Evolutionary conservation across 92 coral and sea anemone genomes (phyloP).

Genomic region (Epizoanthus illoricatus): DNA sequence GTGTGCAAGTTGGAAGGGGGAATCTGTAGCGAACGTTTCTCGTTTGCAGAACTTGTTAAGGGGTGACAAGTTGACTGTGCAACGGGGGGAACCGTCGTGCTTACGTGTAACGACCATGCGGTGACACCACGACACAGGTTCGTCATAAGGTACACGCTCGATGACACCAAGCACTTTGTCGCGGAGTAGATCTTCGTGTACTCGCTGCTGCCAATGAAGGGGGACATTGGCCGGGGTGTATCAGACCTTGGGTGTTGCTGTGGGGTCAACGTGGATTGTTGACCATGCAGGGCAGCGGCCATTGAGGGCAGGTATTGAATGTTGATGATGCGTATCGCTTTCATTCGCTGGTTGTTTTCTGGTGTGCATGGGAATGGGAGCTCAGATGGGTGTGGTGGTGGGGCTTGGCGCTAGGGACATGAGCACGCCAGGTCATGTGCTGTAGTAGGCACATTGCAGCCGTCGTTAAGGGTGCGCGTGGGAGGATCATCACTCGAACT

Average conservation of each 20-base stretch:
- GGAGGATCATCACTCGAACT: background rate
- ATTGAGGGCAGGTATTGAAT: slow-evolving; percentile 34
- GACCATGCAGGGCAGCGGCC: slow-evolving; percentile 42
- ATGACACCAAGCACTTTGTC: slow-evolving; percentile 55
- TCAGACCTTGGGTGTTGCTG: slow-evolving; percentile 59
- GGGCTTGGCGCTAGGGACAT: slow-evolving; percentile 51
- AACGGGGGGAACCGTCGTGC: too few species aligned
- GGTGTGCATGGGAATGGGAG: slow-evolving; percentile 60
- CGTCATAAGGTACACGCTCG: slow-evolving; percentile 39
- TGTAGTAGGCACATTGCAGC: too few species aligned
- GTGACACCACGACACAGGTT: slow-evolving; percentile 31
- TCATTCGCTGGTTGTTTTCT: slow-evolving; percentile 52
- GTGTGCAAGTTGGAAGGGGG: slow-evolving; percentile 63
- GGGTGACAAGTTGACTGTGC: slow-evolving; percentile 22
- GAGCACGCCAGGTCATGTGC: slow-evolving; percentile 31
- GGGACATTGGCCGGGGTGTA: slow-evolving; percentile 59
- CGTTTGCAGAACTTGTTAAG: too few species aligned
- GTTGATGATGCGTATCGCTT: slow-evolving; percentile 33
- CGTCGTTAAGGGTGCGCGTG: too few species aligned
- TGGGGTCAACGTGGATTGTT: slow-evolving; percentile 39
- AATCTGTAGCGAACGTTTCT: slow-evolving; percentile 62
- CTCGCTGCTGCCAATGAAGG: slow-evolving; percentile 52
- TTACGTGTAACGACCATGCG: too few species aligned
- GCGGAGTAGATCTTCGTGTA: slow-evolving; percentile 42
- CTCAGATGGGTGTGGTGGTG: slow-evolving; percentile 55